Evolutionary conservation across 2,113 vertebrate species (phyloP).

Genomic region (Crocuta crocuta): DNA sequence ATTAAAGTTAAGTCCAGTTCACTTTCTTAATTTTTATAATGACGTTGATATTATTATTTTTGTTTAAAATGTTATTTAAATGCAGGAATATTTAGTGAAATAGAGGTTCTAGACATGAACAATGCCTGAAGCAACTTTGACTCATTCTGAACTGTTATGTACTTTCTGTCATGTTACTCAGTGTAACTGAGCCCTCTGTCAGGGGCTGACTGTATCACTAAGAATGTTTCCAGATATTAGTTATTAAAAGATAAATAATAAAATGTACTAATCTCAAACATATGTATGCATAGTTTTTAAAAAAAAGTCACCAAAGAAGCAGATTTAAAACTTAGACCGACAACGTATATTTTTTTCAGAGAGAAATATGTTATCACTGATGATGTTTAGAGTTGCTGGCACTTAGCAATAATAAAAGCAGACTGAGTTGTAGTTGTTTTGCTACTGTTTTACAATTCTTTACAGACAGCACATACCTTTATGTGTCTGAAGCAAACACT

Average conservation of each 20-base stretch:
- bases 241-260: neutral
- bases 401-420: neutral
- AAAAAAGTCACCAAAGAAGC: neutral
- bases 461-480: neutral
- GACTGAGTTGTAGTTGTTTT: neutral
- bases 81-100: neutral
- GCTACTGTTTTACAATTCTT: neutral
- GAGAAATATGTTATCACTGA: neutral
- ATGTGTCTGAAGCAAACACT: neutral
- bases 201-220: neutral
- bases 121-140: neutral
- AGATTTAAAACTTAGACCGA: neutral
- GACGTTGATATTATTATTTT: neutral
- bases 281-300: neutral
- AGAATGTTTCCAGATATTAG: neutral
- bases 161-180: neutral
- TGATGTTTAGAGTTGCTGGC: neutral
- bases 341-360: neutral
- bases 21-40: slow-evolving; percentile 3
- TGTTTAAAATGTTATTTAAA: neutral
- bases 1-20: neutral
- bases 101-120: neutral
- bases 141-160: neutral
- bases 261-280: neutral
- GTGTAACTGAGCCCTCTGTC: neutral